Conservation (phyloP, 2,113 vertebrate species). For the Lepisosteus osseus region DNA sequence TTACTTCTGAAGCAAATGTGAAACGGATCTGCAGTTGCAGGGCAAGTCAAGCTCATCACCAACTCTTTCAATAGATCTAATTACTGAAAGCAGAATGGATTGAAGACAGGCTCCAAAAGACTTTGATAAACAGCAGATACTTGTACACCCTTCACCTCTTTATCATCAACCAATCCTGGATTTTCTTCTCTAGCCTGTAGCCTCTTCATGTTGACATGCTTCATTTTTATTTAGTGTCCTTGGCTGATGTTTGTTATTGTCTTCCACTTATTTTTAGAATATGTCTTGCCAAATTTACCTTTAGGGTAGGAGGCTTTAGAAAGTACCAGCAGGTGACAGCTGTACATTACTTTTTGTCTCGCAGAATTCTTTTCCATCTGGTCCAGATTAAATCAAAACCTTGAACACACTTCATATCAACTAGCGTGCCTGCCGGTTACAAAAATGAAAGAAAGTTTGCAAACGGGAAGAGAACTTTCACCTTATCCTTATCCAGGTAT, state of each 20-base stretch:
- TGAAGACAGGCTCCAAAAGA: neutral
- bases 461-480: no score
- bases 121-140: neutral
- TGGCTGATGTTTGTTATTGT: neutral
- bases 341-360: no score
- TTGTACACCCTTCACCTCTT: neutral
- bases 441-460: no score
- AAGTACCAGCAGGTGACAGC: no score
- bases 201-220: neutral
- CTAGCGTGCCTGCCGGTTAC: no score
- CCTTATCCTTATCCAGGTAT: no score
- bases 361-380: no score
- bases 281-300: no score
- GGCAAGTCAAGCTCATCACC: neutral
- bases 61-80: neutral
- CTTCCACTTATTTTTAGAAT: no score
- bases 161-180: neutral
- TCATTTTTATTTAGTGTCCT: neutral
- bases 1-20: neutral
- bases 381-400: no score
- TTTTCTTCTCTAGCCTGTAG: neutral
- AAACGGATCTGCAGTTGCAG: neutral
- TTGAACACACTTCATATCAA: no score
- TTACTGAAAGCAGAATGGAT: neutral
- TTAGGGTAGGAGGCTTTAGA: no score